These are phyloP conservation scores for Spizaetus ornatus DNA, from an alignment of 2,113 vertebrate genomes.

Conservation along the genomic window DNA sequence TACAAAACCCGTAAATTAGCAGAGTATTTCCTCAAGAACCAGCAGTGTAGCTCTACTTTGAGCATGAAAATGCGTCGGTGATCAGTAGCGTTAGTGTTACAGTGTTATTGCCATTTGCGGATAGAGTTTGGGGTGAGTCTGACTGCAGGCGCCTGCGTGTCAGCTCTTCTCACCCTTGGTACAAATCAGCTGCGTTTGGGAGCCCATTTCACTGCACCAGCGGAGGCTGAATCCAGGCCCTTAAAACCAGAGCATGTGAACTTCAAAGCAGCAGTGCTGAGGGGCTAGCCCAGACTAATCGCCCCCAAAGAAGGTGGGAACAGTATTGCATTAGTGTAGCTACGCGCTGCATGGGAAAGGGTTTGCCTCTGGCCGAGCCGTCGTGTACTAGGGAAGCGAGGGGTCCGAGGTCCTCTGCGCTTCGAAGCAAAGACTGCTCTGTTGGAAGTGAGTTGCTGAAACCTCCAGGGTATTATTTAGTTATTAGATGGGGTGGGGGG, in stretches of 20 bases:
- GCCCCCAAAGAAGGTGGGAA: background rate
- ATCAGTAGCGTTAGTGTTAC: background rate
- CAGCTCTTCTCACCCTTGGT: background rate
- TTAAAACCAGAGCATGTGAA: background rate
- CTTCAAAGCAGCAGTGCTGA: background rate
- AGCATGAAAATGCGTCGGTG: background rate
- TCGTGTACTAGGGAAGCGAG: background rate
- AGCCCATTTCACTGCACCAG: background rate
- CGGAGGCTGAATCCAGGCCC: background rate
- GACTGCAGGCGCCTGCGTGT: accelerated
- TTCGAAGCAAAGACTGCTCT: background rate
- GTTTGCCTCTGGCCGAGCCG: background rate
- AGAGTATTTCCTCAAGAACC: background rate
- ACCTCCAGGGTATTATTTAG: background rate
- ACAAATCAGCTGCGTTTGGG: background rate
- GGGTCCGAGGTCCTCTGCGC: background rate
- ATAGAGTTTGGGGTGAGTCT: background rate
- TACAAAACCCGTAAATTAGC: background rate
- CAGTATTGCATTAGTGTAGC: background rate
- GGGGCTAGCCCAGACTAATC: background rate
- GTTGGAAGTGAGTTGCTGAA: background rate
- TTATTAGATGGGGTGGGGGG: background rate
- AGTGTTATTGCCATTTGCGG: background rate
- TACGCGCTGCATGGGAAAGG: accelerated
- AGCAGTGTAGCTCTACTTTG: background rate